These are phyloP conservation scores for Galagoides demidoff DNA, from an alignment of 2,797 vertebrate species.

Conservation along the genomic window DNA sequence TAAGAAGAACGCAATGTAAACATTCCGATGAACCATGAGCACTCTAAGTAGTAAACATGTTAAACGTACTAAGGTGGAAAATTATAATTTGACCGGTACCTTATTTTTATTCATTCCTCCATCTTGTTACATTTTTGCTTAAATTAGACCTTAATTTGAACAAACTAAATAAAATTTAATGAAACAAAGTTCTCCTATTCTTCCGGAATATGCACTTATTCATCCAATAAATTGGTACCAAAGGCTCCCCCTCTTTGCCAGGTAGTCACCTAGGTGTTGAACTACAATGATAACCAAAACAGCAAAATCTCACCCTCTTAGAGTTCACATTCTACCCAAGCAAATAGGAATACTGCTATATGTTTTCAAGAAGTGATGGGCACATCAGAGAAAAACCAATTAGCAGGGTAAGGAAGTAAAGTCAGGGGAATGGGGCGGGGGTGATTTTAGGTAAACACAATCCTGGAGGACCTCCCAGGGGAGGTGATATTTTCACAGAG, in stretches of 20 bases:
- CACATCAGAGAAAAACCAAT: not conserved
- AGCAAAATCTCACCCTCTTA: not conserved
- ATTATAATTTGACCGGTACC: not conserved
- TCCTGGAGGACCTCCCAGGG: not conserved
- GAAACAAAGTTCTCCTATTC: not conserved
- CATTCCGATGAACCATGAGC: not conserved
- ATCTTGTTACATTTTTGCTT: not conserved
- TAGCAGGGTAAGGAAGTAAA: not conserved
- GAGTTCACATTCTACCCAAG: not conserved
- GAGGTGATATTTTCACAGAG: not conserved
- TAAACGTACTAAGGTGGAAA: not conserved
- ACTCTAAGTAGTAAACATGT: not conserved
- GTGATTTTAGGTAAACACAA: not conserved
- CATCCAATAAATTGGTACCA: not conserved
- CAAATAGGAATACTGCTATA: not conserved
- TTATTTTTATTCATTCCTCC: not conserved
- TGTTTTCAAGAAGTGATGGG: not conserved
- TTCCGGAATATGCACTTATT: not conserved
- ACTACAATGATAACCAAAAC: not conserved
- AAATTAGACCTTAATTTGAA: not conserved
- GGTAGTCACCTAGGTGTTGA: not conserved
- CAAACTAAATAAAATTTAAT: not conserved
- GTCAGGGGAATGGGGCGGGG: rapidly evolving
- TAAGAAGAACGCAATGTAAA: not conserved
- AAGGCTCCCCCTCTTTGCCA: rapidly evolving